Base-by-base conservation (phyloP, 53 echinoderm and acorn worm species). In the Paracentrotus lividus region DNA sequence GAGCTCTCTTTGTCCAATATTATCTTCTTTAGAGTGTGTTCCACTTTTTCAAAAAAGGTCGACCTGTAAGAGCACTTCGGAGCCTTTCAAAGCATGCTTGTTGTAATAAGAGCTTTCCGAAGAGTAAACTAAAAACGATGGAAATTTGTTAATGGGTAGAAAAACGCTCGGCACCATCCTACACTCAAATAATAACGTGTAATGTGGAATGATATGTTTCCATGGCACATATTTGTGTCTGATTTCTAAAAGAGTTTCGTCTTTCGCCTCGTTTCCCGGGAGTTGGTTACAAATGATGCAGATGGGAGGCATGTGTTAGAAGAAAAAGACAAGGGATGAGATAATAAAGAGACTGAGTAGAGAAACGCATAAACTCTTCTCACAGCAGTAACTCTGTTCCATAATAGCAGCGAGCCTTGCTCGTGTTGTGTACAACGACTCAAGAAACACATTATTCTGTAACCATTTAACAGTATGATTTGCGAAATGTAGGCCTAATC, bases 181-280 rank as follows among this genome's bases (percentile, higher is more conserved):
- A n/a, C 3, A 24, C 57, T 87, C 34, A 56, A 21, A 55, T 87
- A 87, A 87, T 56, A 15, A 21, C 4, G 54, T 55, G 55, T 87
- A 87, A 87, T 87, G 87, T 87, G 87, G 87, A n/a, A 3, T 87
- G 55, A 87, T 87, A 36, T 34, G 87, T 87, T 87, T 33, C 57
- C 87, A 87, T 87, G 87, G 57, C 40, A 87, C 87, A 87, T 55
- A 87, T 87, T 57, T 36, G 56, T 54, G 57, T 54, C 54, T 45
- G 81, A 81, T 54, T 54, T 54, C 57, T 87, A 56, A 57, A 87
- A 34, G 56, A 57, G 87, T 54, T 87, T 87, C 29, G 56, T 57
- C 34, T 18, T n/a, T 33, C 32, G 34, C 36, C 55, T 87, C 6
- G n/a, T 57, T 38, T 29, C 33, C 55, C 16, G 32, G 87, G n/a